phyloP scores from a whole-genome alignment of 2,888 invertebrate genomes.

The Amphipyra berbera region DNA sequence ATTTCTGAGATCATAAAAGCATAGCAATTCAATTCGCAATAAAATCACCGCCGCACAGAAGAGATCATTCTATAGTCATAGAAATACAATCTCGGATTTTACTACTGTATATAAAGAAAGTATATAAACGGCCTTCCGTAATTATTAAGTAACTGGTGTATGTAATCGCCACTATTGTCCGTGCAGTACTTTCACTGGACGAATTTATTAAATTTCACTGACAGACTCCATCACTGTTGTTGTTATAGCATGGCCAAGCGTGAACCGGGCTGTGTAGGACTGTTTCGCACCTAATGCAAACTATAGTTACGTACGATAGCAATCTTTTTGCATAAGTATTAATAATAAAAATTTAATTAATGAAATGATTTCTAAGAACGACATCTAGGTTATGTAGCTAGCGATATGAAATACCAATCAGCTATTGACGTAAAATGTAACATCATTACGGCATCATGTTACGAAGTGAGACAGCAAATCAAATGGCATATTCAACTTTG shows the following conservation, averaged over 20 bases:
- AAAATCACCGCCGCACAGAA: conserved; percentile 15
- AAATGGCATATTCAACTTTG: conserved; percentile 6
- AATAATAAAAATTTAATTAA: conserved; percentile 24
- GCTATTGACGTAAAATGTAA: conserved; percentile 2
- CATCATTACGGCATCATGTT: conserved; percentile 18
- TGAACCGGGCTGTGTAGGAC: conserved; percentile 9
- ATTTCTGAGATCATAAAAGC: conserved; percentile 15
- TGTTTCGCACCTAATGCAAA: not conserved
- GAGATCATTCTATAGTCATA: conserved; percentile 8
- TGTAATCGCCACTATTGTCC: conserved; percentile 45
- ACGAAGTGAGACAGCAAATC: conserved; percentile 19
- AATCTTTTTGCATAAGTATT: conserved; percentile 19
- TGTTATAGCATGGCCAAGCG: conserved; percentile 28
- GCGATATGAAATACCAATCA: conserved; percentile 4
- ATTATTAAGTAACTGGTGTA: conserved; percentile 47
- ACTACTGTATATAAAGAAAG: conserved; percentile 37
- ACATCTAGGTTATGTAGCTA: conserved; percentile 7
- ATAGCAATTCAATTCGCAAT: conserved; percentile 12
- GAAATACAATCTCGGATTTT: conserved; percentile 31
- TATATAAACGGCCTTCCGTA: conserved; percentile 34
- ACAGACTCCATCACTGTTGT: conserved; percentile 42
- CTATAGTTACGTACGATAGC: conserved; percentile 1
- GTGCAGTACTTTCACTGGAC: conserved; percentile 61
- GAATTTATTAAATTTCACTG: conserved; percentile 61
- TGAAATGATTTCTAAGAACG: conserved; percentile 24